These are phyloP conservation scores for Acronicta aceris DNA, from an alignment of 2,888 invertebrate genomes.

Conservation along the genomic window DNA sequence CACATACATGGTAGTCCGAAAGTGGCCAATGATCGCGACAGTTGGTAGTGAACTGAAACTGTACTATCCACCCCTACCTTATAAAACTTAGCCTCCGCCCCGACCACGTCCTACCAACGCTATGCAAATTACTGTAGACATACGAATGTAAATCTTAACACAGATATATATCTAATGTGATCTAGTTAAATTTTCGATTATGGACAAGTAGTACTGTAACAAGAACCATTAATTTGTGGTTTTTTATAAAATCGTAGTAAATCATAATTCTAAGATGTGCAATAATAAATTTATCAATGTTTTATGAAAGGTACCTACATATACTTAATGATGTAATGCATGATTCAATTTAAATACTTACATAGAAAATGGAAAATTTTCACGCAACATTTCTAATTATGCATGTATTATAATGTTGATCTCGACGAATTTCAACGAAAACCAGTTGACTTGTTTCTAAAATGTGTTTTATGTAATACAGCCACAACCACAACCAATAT, in stretches of 20 bases:
- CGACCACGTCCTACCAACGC: slow-evolving; percentile 64
- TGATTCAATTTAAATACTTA: too few species aligned
- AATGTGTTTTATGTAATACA: too few species aligned
- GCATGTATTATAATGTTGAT: too few species aligned
- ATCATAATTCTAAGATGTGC: too few species aligned
- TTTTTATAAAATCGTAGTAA: neutral
- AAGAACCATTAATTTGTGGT: neutral
- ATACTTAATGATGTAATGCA: too few species aligned
- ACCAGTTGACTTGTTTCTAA: too few species aligned
- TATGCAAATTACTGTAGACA: slow-evolving; percentile 37
- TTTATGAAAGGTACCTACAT: too few species aligned
- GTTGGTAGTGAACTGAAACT: slow-evolving; percentile 70
- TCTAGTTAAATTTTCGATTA: slow-evolving; percentile 13
- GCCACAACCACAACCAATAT: too few species aligned
- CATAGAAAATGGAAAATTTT: slow-evolving; percentile 1
- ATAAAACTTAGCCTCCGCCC: slow-evolving; percentile 66
- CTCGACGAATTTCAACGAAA: too few species aligned
- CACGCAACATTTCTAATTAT: too few species aligned
- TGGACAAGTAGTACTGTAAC: neutral
- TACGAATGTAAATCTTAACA: slow-evolving; percentile 28
- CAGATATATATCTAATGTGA: slow-evolving; percentile 6
- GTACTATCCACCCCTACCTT: slow-evolving; percentile 69
- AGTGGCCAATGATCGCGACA: slow-evolving; percentile 64
- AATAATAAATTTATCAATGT: neutral
- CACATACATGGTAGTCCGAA: slow-evolving; percentile 67